Base-by-base conservation (phyloP, 2,113 vertebrate species). In the Cyanistes caeruleus region DNA sequence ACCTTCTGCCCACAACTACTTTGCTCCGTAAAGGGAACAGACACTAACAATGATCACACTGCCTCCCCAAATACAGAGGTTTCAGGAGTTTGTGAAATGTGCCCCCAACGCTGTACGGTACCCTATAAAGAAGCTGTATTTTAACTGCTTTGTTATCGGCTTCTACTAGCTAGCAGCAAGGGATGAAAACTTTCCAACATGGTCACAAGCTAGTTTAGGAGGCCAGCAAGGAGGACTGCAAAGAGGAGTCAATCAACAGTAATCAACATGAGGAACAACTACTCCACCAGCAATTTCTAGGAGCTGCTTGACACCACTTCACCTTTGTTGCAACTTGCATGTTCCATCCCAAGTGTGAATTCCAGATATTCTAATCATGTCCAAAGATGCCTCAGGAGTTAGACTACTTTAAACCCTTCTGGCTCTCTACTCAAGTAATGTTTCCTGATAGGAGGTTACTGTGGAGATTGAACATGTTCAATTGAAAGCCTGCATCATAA, bases 71-170 rank as follows among this genome's bases (percentile, higher is more conserved):
- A 55, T 2, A 52, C 8, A 44, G 24, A 37, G 10, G 25, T 25
- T 81, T 67, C 15, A 21, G 56, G 11, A 59, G 18, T 15, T 39
- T 72, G 28, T 52, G 58, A 85, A 85, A 75, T 1, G 0, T 43
- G 43, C 4, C 28, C 23, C 8, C 31, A 58, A 2, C 1, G 2
- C 10, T 6, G 0, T 28, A 44, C 2, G 46, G 16, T 10, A 67
- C 56, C 73, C 15, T n/a, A 21, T 25, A 60, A 63, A 31, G 33
- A 68, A 75, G 17, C 4, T 76, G 13, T 15, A 19, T 21, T 52
- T 10, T 51, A 63, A 58, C 3, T 65, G 55, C 20, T 65, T 58
- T 56, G 4, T 24, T 39, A 51, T 12, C 24, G 86, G 51, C 67
- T 76, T 68, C 85, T 44, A 23, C 27, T 46, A 67, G 15, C 35